These are phyloP conservation scores for Novumbra hubbsi DNA, from an alignment of 2,797 vertebrate species.

Conservation along the genomic window DNA sequence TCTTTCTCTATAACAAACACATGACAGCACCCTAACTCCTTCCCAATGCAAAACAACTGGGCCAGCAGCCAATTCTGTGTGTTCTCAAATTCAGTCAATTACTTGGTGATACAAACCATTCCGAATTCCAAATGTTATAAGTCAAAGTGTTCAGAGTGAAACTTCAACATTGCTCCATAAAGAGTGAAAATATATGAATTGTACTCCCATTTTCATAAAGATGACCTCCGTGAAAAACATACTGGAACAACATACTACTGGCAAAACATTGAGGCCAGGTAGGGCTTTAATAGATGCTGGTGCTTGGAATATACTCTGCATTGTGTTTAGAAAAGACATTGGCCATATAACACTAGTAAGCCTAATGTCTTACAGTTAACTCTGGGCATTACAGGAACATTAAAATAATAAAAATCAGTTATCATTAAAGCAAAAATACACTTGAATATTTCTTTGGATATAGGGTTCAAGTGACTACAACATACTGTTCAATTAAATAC, in stretches of 20 bases:
- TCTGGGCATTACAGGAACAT: no score
- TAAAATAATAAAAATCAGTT: no score
- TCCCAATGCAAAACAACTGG: background rate
- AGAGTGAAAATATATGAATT: background rate
- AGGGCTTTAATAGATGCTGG: background rate
- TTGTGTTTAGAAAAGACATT: no score
- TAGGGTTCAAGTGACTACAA: no score
- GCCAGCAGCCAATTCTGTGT: background rate
- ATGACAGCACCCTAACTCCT: constrained; percentile 9
- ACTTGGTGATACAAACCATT: background rate
- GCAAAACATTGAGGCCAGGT: background rate
- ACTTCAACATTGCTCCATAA: background rate
- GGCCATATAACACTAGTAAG: no score
- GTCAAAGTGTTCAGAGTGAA: constrained; percentile 28
- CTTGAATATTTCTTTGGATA: no score
- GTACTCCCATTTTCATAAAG: no score
- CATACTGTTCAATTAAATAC: no score
- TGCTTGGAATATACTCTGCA: background rate
- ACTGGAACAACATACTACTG: background rate
- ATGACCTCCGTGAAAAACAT: no score
- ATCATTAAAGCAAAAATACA: no score
- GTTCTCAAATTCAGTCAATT: background rate
- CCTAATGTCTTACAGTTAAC: no score
- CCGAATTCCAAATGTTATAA: background rate
- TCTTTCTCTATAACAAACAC: constrained; percentile 1